These are phyloP conservation scores for Chloroceryle amazona DNA, from an alignment of 2,797 vertebrate genomes.

Conservation along the genomic window DNA sequence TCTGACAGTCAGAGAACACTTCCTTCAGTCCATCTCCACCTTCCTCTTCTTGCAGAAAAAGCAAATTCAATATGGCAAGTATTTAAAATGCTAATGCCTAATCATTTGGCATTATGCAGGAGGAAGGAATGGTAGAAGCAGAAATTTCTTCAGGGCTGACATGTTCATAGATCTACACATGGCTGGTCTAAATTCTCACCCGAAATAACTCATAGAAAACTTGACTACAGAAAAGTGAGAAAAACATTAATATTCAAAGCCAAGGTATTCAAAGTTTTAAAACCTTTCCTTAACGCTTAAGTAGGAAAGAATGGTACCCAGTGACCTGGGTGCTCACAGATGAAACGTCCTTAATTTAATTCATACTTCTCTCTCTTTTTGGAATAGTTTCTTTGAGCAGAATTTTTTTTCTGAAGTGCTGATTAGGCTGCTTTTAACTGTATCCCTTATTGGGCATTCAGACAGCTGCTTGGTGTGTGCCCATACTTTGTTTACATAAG, in stretches of 20 bases:
- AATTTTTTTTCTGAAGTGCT: background rate
- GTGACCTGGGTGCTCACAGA: background rate
- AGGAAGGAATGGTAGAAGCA: background rate
- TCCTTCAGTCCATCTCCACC: background rate
- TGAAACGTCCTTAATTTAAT: background rate
- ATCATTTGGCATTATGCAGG: background rate
- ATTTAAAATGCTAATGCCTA: background rate
- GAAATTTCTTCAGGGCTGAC: background rate
- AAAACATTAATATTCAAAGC: background rate
- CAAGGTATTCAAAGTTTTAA: background rate
- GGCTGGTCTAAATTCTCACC: background rate
- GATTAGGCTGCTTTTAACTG: background rate
- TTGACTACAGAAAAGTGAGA: background rate
- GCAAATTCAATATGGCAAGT: background rate
- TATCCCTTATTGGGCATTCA: background rate
- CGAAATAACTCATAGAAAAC: background rate
- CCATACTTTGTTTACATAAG: background rate
- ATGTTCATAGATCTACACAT: background rate
- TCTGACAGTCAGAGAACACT: background rate
- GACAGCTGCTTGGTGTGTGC: background rate
- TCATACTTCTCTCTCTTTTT: background rate
- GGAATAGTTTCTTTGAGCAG: background rate
- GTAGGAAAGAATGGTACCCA: background rate
- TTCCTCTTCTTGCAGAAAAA: background rate
- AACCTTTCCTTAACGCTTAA: background rate